Evolutionary conservation across 1,140 invertebrate genomes (phyloP), one percentile per base, ranked within the genome.

Genomic region (Samia ricini): DNA sequence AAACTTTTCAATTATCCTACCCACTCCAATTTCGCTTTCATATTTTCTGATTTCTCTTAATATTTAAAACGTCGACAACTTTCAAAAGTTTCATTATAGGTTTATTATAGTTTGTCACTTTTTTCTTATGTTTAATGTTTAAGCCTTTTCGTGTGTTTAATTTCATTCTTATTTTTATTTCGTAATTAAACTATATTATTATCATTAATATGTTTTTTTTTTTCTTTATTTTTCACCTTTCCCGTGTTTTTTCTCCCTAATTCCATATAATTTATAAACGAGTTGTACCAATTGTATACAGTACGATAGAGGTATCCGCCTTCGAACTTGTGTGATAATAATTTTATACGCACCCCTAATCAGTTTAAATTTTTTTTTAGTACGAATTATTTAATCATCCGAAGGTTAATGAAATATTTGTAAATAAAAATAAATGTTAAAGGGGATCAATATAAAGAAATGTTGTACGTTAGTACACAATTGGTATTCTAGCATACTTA

Each of bases 91-190:
- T 68, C 69, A 65, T 62, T 71, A 66, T 79, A 19, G 36, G 19
- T 22, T n/a, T 24, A 21, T 59, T 59, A 33, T 48, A 19, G 18
- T 56, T 83, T 77, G 75, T 82, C 74, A 77, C 72, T 78, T 77
- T 76, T 84, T 81, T 84, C 77, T 85, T 84, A 84, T 80, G 84
- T 81, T 85, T 83, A 87, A 87, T 81, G 66, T 55, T 84, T 89
- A 89, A 87, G 85, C 75, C 82, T 85, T 85, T 79, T 85, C 18
- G 51, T 52, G 85, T 89, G 87, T 88, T 89, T 88, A 88, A 83
- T 89, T 89, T 89, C 85, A 83, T 81, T 81, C 83, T 86, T 87
- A 88, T 89, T 87, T 85, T 89, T 88, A 79, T 88, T 89, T 88
- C 81, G 79, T 89, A 85, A 89, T 89, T 89, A 89, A 89, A 89